Conservation (phyloP, 2,113 vertebrate species). For the Onychostruthus taczanowskii region DNA sequence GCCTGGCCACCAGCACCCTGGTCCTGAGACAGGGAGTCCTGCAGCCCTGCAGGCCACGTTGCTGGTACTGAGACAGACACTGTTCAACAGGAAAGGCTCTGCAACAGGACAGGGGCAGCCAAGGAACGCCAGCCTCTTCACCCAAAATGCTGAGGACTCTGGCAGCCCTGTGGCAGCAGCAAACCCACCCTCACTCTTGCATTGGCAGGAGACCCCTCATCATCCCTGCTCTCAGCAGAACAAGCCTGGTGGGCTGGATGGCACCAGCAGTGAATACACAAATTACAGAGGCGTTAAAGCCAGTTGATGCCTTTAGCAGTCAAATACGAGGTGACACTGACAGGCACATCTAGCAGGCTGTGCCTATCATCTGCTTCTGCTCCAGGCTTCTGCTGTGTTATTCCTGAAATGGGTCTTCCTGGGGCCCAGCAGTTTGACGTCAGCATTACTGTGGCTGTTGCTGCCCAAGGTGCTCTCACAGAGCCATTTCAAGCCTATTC, state of each 20-base stretch:
- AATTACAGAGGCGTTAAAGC: not conserved
- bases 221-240: not conserved
- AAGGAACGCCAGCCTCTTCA: not conserved
- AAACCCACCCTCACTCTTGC: not conserved
- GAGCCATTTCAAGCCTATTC: constrained; percentile 48
- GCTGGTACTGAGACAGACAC: not conserved
- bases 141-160: not conserved
- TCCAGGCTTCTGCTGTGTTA: not conserved
- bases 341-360: not conserved
- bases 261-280: not conserved
- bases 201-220: not conserved
- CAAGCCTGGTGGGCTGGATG: not conserved
- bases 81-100: not conserved
- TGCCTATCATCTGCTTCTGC: not conserved
- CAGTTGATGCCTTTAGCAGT: not conserved
- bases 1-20: not conserved
- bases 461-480: constrained; percentile 52
- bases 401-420: not conserved
- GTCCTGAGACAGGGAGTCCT: not conserved
- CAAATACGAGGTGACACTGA: not conserved
- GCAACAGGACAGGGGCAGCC: not conserved
- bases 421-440: constrained; percentile 8
- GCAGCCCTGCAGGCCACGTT: not conserved
- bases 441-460: not conserved
- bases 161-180: not conserved